Conservation (phyloP, 2,888 invertebrate genomes). For the Cryptocheilus praepositus region DNA sequence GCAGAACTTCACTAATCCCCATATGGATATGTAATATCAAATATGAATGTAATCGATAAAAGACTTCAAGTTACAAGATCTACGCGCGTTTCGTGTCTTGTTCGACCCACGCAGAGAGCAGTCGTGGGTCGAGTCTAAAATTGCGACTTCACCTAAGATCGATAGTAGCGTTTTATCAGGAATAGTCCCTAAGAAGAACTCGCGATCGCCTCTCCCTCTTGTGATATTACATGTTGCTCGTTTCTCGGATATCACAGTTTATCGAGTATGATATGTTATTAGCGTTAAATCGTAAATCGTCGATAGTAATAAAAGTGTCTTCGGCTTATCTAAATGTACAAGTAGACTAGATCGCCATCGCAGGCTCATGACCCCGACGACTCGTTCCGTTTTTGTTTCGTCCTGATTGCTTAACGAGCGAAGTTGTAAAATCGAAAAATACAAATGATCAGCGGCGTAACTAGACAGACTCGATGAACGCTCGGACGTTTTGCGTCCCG, state of each 20-base stretch:
- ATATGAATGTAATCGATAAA: constrained; percentile 51
- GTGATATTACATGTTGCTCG: constrained; percentile 56
- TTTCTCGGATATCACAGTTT: constrained; percentile 67
- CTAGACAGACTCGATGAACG: constrained; percentile 38
- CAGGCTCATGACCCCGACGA: neutral
- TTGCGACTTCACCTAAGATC: constrained; percentile 22
- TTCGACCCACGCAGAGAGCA: too few species aligned
- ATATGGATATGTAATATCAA: constrained; percentile 52
- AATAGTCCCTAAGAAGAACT: constrained; percentile 16
- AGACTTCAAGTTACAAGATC: constrained; percentile 37
- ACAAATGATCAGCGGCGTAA: constrained; percentile 53
- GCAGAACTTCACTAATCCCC: constrained; percentile 36
- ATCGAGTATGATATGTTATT: constrained; percentile 69
- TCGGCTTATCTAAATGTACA: constrained; percentile 14
- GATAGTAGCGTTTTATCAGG: constrained; percentile 31
- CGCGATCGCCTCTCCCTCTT: constrained; percentile 22
- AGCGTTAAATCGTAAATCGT: constrained; percentile 50
- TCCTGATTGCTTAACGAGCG: constrained; percentile 36
- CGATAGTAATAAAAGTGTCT: constrained; percentile 58
- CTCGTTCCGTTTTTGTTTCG: neutral
- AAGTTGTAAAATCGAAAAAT: constrained; percentile 57
- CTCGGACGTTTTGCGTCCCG: constrained; percentile 24
- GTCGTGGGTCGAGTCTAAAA: constrained; percentile 16
- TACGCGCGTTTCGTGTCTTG: constrained; percentile 22
- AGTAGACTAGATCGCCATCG: neutral